phyloP scores from a whole-genome alignment of 2,797 vertebrate genomes.

The Bradypus variegatus region DNA sequence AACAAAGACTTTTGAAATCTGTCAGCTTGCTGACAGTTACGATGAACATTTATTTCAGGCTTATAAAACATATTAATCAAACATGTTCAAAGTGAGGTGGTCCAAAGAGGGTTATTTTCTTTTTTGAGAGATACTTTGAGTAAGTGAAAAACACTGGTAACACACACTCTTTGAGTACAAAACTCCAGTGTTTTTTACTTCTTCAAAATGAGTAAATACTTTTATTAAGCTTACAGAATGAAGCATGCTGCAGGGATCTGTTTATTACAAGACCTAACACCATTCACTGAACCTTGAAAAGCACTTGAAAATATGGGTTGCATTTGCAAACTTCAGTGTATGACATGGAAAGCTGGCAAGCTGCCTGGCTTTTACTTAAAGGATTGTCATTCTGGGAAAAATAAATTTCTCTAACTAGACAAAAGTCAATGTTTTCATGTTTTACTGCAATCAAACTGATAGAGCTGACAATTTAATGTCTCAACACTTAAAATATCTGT shows the following conservation, averaged over 20 bases:
- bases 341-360: conserved; percentile 80
- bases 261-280: conserved; percentile 74
- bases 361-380: conserved; percentile 86
- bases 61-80: conserved; percentile 78
- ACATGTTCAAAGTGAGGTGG: conserved; percentile 69
- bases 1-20: conserved; percentile 75
- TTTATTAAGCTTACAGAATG: conserved; percentile 60
- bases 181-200: conserved; percentile 38
- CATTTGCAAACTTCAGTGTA: conserved; percentile 78
- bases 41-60: conserved; percentile 75
- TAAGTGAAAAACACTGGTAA: conserved; percentile 58
- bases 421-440: conserved; percentile 89
- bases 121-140: conserved; percentile 67
- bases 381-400: conserved; percentile 85
- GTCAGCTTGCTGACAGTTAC: conserved; percentile 74
- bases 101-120: conserved; percentile 70
- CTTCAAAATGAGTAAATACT: conserved; percentile 61
- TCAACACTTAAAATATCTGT: conserved; percentile 82
- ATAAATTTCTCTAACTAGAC: conserved; percentile 86
- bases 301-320: conserved; percentile 79
- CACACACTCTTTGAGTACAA: conserved; percentile 51
- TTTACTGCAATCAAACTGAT: conserved; percentile 85
- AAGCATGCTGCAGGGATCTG: conserved; percentile 70
- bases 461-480: conserved; percentile 84
- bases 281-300: conserved; percentile 74